These are phyloP conservation scores for Coracopsis vasa DNA, from an alignment of 2,113 vertebrate species.

Conservation along the genomic window DNA sequence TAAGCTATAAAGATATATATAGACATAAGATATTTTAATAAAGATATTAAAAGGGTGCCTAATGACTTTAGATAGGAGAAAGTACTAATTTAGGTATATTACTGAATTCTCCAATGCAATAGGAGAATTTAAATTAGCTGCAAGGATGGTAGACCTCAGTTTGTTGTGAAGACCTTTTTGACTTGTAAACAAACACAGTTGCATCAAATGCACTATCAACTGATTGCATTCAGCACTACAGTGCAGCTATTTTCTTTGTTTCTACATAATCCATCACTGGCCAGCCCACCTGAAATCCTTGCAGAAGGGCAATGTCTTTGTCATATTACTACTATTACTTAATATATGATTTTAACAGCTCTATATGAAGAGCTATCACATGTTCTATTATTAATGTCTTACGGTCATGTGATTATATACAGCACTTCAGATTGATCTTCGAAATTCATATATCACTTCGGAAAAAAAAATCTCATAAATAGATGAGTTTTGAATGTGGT, in stretches of 20 bases:
- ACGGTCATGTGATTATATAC: background rate
- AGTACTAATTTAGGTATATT: background rate
- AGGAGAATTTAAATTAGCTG: background rate
- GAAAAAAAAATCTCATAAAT: background rate
- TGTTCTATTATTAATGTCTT: background rate
- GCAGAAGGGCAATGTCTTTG: background rate
- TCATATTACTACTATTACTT: background rate
- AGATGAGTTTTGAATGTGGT: background rate
- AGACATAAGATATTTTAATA: background rate
- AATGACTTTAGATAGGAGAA: background rate
- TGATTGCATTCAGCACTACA: background rate
- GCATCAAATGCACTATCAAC: background rate
- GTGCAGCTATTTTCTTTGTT: background rate
- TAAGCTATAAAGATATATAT: background rate
- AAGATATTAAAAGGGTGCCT: background rate
- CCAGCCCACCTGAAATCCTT: background rate
- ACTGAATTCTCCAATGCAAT: background rate
- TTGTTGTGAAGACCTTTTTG: background rate
- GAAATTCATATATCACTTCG: background rate
- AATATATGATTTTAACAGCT: background rate
- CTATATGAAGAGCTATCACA: background rate
- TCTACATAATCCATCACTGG: background rate
- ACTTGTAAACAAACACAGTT: background rate
- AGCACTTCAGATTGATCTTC: background rate
- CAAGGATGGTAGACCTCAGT: background rate